A percentile compares a stretch with the other conserved stretches of the same genome.
Conservation (phyloP, 2,797 vertebrate species). For the Myotis myotis region DNA sequence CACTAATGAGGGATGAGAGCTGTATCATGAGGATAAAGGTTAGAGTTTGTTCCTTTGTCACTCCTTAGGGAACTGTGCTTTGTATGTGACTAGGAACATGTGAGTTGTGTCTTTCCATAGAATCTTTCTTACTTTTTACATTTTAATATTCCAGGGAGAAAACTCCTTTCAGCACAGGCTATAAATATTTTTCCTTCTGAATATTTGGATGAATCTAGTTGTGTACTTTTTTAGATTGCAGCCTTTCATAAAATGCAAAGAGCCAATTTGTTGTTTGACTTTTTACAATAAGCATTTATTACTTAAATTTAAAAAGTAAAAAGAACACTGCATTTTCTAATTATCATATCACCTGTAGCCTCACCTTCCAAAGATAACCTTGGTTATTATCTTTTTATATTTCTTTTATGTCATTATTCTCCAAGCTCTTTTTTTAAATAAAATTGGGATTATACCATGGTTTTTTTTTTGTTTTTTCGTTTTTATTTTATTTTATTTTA, state of each 20-base stretch:
- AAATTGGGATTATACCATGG: background rate
- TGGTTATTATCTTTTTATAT: background rate
- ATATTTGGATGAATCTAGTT: conserved; percentile 52
- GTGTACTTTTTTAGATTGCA: conserved; percentile 47
- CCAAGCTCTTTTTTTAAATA: background rate
- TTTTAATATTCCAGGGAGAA: conserved; percentile 45
- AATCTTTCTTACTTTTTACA: conserved; percentile 26
- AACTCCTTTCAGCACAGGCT: conserved; percentile 27
- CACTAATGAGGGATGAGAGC: background rate
- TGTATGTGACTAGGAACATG: background rate
- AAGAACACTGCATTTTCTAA: background rate
- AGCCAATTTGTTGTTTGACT: conserved; percentile 38
- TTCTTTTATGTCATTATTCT: conserved; percentile 3
- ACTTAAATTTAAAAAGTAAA: conserved; percentile 31
- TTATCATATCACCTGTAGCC: background rate
- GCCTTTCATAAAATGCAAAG: conserved; percentile 50
- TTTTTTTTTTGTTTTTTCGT: too few species aligned
- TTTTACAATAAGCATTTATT: conserved; percentile 48
- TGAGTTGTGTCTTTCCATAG: conserved; percentile 16
- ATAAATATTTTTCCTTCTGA: conserved; percentile 56
- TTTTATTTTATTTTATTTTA: too few species aligned
- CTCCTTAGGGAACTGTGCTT: background rate
- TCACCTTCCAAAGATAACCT: background rate
- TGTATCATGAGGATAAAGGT: background rate
- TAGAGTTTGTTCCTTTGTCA: background rate